Conservation (phyloP, 2,113 vertebrate species). For the Melanotaenia duboulayi region DNA sequence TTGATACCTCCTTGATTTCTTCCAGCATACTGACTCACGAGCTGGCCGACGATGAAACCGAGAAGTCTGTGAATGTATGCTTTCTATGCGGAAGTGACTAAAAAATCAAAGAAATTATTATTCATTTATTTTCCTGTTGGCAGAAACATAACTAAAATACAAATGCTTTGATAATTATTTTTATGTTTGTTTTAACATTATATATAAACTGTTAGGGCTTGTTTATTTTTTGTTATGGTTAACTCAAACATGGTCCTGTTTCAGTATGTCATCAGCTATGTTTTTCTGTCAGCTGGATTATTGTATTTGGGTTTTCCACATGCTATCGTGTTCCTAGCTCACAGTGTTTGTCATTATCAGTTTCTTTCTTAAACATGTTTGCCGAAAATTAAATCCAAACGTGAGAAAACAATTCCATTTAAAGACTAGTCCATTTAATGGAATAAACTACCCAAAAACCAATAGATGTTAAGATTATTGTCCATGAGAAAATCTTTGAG, state of each 20-base stretch:
- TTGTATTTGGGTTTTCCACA: background rate
- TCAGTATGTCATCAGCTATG: background rate
- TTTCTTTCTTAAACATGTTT: too few species aligned
- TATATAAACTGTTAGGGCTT: too few species aligned
- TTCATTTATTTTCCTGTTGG: background rate
- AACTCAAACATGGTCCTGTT: too few species aligned
- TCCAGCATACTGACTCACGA: background rate
- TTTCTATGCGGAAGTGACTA: constrained; percentile 57
- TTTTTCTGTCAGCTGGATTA: background rate
- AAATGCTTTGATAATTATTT: background rate
- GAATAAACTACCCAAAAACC: too few species aligned
- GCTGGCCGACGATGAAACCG: background rate
- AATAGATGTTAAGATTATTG: too few species aligned
- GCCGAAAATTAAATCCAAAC: too few species aligned
- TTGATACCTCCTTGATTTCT: background rate
- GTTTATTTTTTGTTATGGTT: too few species aligned
- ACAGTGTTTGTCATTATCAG: background rate
- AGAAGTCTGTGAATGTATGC: background rate
- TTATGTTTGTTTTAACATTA: background rate
- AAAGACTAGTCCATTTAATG: too few species aligned
- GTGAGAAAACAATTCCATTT: too few species aligned
- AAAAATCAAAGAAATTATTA: constrained; percentile 8
- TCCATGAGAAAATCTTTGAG: too few species aligned
- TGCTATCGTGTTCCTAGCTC: too few species aligned
- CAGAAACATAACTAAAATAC: background rate